Percentiles rank a stretch among this genome's conserved stretches.
Evolutionary conservation across 2,797 vertebrate genomes (phyloP).

Genomic region (Acipenser ruthenus): DNA sequence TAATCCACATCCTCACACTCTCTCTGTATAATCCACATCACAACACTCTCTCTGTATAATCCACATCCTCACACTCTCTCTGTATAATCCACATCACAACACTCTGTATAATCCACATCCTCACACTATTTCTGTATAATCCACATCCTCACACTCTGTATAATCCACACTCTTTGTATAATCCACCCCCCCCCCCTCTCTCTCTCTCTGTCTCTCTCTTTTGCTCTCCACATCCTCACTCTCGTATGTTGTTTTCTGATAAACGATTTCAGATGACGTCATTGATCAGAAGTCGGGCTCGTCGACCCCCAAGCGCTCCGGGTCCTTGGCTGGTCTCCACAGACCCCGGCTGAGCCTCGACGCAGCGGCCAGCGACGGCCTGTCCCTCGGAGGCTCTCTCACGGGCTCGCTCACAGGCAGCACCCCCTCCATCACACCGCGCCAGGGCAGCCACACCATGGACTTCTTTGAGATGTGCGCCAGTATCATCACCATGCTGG

Average conservation of each 20-base stretch:
- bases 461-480: conserved; percentile 99
- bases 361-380: conserved; percentile 51
- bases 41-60: no score
- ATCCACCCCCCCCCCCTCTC: no score
- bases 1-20: no score
- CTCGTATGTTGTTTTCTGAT: not conserved
- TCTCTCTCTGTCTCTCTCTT: conserved; percentile 6
- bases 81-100: no score
- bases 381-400: conserved; percentile 74
- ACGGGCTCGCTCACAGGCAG: conserved; percentile 75
- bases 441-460: conserved; percentile 95
- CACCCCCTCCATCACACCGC: conserved; percentile 56
- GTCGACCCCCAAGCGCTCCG: conserved; percentile 87
- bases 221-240: not conserved
- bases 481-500: conserved; percentile 91
- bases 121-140: no score
- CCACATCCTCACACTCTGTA: no score
- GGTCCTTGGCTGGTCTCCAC: conserved; percentile 76
- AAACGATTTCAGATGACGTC: conserved; percentile 69
- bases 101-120: no score
- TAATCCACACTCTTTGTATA: no score
- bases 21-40: no score
- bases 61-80: no score
- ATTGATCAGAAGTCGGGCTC: conserved; percentile 85
- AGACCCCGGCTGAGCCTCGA: conserved; percentile 86